Percentiles rank a stretch among this genome's conserved stretches.
Conservation (phyloP, 1,140 invertebrate genomes). For the Papilio glaucus region DNA sequence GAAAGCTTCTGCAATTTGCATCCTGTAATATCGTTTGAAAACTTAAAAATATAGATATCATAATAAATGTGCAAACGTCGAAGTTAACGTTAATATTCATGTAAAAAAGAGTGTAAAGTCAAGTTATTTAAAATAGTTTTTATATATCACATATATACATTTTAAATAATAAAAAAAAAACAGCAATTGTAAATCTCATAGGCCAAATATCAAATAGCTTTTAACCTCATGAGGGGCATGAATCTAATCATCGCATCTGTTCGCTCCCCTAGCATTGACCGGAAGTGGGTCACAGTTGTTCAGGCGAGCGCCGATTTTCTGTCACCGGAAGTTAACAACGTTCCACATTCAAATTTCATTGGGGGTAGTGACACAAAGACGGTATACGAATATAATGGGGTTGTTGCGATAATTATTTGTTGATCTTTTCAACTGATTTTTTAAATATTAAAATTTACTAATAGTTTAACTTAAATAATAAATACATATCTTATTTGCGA, state of each 20-base stretch:
- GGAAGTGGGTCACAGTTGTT: slow-evolving; percentile 79
- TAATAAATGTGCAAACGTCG: too few relatives aligned
- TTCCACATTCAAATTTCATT: slow-evolving; percentile 81
- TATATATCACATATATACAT: too few relatives aligned
- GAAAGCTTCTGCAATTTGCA: too few relatives aligned
- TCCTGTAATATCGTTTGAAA: too few relatives aligned
- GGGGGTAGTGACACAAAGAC: slow-evolving; percentile 67
- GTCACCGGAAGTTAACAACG: slow-evolving; percentile 78
- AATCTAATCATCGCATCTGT: slow-evolving; percentile 80
- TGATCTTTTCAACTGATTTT: slow-evolving; percentile 34
- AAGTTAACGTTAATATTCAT: too few relatives aligned
- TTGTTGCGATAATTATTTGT: slow-evolving; percentile 49
- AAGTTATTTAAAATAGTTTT: too few relatives aligned
- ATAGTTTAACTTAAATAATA: too few relatives aligned
- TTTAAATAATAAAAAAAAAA: slow-evolving; percentile 1
- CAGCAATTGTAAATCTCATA: slow-evolving; percentile 37
- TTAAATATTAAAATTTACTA: background rate
- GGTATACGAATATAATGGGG: slow-evolving; percentile 57
- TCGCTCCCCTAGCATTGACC: slow-evolving; percentile 72
- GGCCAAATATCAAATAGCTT: slow-evolving; percentile 69
- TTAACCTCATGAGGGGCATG: slow-evolving; percentile 69
- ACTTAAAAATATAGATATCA: too few relatives aligned
- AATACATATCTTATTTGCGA: too few relatives aligned
- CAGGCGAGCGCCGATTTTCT: slow-evolving; percentile 78
- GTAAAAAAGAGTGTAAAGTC: too few relatives aligned